These are phyloP conservation scores for Plecturocebus donacophilus DNA, from an alignment of 2,113 vertebrate genomes.

Conservation along the genomic window DNA sequence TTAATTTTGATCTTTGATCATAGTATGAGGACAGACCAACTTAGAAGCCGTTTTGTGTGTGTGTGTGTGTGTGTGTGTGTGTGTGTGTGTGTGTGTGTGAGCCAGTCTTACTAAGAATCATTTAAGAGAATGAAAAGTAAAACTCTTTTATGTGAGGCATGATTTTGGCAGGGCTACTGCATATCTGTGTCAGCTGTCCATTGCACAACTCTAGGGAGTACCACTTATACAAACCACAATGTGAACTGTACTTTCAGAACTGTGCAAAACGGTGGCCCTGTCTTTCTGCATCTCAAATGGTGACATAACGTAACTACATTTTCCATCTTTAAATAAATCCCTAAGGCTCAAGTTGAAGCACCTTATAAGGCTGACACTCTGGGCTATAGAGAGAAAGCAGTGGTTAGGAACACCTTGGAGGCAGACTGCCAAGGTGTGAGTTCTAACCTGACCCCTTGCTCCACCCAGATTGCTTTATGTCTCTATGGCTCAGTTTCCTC, in stretches of 20 bases:
- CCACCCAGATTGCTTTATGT: neutral
- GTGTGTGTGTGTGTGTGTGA: no score
- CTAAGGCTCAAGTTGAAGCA: neutral
- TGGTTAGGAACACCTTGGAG: neutral
- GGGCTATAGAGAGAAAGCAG: neutral
- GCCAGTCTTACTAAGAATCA: neutral
- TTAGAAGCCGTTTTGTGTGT: neutral
- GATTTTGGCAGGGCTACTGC: neutral
- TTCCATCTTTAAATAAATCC: neutral
- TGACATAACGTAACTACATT: neutral
- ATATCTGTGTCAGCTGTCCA: rapidly evolving
- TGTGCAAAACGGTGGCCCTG: neutral
- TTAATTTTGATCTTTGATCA: neutral
- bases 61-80: no score
- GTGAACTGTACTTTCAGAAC: neutral
- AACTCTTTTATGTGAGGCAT: neutral
- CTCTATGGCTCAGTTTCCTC: neutral
- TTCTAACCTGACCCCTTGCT: neutral
- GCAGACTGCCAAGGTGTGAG: neutral
- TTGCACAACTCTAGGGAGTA: neutral
- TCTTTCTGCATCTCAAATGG: slow-evolving; percentile 37
- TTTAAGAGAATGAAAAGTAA: neutral
- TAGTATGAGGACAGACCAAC: neutral
- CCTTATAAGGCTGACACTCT: neutral
- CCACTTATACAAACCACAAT: neutral